A percentile compares a stretch with the other conserved stretches of the same genome.
These are phyloP conservation scores for Ceratina japonica DNA, from an alignment of 1,140 invertebrate species.

Conservation along the genomic window DNA sequence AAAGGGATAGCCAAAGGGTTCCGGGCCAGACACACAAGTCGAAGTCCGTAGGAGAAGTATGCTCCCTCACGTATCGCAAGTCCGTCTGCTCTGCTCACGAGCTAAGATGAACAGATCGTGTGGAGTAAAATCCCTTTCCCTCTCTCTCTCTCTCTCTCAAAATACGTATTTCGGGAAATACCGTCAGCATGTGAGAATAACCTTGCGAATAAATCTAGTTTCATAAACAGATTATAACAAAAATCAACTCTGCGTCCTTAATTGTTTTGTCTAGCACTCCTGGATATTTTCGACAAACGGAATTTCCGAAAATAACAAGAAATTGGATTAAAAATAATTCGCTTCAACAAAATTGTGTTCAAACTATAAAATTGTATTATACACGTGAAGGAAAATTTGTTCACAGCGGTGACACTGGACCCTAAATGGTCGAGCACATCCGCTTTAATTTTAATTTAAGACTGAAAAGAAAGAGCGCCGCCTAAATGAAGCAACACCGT, in stretches of 20 bases:
- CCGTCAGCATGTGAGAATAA: not conserved
- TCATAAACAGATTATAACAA: too few relatives aligned
- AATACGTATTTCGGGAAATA: not conserved
- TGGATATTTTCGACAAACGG: too few relatives aligned
- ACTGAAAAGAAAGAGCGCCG: not conserved
- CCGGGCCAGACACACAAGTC: slow-evolving; percentile 33
- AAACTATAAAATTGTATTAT: not conserved
- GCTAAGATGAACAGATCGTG: slow-evolving; percentile 32
- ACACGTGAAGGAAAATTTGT: not conserved
- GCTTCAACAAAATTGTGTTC: not conserved
- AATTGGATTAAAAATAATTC: not conserved
- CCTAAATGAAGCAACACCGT: slow-evolving; percentile 19
- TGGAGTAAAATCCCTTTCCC: not conserved
- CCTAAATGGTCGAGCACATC: not conserved
- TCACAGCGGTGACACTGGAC: too few relatives aligned
- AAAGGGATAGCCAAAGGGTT: slow-evolving; percentile 54
- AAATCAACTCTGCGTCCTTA: too few relatives aligned
- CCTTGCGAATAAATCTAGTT: not conserved
- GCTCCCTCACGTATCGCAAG: slow-evolving; percentile 30
- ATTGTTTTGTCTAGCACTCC: too few relatives aligned
- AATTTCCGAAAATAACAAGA: too few relatives aligned
- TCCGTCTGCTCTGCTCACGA: slow-evolving; percentile 25
- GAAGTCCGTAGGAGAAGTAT: slow-evolving; percentile 53
- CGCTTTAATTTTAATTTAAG: slow-evolving; percentile 30
- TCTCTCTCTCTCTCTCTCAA: too few relatives aligned